These are phyloP conservation scores for Physeter macrocephalus DNA, from an alignment of 2,113 vertebrate species.

Conservation along the genomic window DNA sequence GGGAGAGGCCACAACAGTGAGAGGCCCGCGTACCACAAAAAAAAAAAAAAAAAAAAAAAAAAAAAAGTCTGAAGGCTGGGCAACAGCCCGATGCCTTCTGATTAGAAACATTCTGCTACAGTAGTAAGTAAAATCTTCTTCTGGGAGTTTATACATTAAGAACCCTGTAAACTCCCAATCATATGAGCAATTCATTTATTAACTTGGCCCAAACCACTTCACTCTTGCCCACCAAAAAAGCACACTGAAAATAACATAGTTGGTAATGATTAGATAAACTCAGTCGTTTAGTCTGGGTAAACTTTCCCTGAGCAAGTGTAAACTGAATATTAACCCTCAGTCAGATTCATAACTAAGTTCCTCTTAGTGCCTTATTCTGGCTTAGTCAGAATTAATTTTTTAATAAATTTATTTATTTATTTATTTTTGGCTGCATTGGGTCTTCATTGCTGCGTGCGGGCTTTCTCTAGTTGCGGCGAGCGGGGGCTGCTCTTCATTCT, in stretches of 20 bases:
- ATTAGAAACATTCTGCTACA: background rate
- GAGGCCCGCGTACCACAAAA: no score
- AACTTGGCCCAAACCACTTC: background rate
- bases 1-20: no score
- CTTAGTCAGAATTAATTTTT: background rate
- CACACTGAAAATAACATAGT: background rate
- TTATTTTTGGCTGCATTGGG: no score
- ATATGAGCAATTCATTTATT: background rate
- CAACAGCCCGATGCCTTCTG: background rate
- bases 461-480: no score
- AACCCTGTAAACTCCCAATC: background rate
- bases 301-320: background rate
- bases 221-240: background rate
- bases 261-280: background rate
- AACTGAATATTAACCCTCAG: background rate
- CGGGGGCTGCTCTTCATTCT: no score
- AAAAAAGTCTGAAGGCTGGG: background rate
- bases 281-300: background rate
- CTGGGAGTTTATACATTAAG: background rate
- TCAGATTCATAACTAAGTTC: constrained; percentile 2
- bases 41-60: no score
- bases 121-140: background rate
- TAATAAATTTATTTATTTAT: no score
- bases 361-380: background rate
- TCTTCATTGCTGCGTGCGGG: no score